Conservation (phyloP, 2,888 invertebrate genomes). For the Rhodophaea formosa region DNA sequence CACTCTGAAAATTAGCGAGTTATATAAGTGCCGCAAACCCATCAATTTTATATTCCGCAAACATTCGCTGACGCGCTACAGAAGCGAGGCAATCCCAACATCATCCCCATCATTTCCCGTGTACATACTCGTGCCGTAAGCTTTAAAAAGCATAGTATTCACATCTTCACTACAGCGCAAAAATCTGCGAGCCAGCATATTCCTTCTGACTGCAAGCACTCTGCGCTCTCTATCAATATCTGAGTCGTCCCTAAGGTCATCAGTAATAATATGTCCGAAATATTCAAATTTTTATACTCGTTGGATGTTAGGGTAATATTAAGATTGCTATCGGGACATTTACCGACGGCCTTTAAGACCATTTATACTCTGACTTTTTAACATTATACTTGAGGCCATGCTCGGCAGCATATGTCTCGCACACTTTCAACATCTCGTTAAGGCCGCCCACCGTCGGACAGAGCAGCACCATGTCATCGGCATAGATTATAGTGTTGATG, state of each 20-base stretch:
- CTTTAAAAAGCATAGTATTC: background rate
- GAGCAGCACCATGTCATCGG: conserved; percentile 17
- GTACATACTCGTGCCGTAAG: background rate
- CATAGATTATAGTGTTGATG: conserved; percentile 14
- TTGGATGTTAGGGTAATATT: background rate
- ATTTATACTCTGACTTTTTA: background rate
- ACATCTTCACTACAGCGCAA: background rate
- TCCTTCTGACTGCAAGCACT: no score
- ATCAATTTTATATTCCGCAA: background rate
- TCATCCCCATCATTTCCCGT: background rate
- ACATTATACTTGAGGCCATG: background rate
- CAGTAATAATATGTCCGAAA: background rate
- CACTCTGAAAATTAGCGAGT: background rate
- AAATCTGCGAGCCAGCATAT: no score
- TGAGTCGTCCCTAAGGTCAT: background rate
- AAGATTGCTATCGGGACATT: background rate
- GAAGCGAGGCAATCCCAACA: no score
- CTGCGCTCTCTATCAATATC: no score
- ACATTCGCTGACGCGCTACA: no score
- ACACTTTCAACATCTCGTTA: no score
- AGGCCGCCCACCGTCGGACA: no score
- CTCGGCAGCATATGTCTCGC: no score
- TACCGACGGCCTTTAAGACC: background rate
- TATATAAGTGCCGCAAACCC: no score
- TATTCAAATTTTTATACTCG: background rate